Evolutionary conservation across 37 sponge, comb jelly and placozoan species (phyloP), one percentile per base, ranked within the genome.

Genomic region (Beroe forskalii): DNA sequence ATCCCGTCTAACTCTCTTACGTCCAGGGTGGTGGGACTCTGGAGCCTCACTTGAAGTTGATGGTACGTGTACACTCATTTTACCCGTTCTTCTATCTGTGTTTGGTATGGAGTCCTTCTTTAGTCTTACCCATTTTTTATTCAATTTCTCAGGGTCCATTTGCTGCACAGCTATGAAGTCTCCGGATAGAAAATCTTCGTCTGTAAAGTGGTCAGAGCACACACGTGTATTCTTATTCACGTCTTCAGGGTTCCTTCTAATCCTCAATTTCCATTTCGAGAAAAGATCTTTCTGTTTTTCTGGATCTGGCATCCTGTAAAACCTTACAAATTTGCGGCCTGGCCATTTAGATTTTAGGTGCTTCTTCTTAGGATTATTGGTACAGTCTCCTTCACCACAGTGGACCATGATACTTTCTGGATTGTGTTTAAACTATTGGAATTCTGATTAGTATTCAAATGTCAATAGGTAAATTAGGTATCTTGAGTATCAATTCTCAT

Each of bases 301-400:
- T 33, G 72, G 72, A 69, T 69, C 72, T 35, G 72, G 72, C 17
- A 69, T 69, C 38, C 1, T 69, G 38, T 69, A 69, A 36, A 69
- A 69, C 32, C 72, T 27, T 36, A 69, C 12, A 36, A 69, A 69
- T 32, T 35, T 69, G 19, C 72, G 35, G 28, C 9, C 39, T 32
- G 72, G 72, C 72, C 72, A 69, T 35, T 35, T 31, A 14, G 72
- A 69, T 6, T 2, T 35, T 6, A 32, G 27, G 39, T 14, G 38
- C 32, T 36, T 69, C 35, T 35, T 33, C 27, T 63, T 63, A 22
- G 25, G 3, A 32, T 36, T 69, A 32, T 69, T 69, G 6, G 2
- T 28, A 69, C 72, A 69, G 19, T 69, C 38, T 36, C 72, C 72
- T 69, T 69, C 72, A 69, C 33, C 72, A 69, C 72, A 69, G 72